A percentile compares a stretch with the other conserved stretches of the same genome.
Conservation (phyloP, 2,113 vertebrate genomes). For the Oryzias melastigma region DNA sequence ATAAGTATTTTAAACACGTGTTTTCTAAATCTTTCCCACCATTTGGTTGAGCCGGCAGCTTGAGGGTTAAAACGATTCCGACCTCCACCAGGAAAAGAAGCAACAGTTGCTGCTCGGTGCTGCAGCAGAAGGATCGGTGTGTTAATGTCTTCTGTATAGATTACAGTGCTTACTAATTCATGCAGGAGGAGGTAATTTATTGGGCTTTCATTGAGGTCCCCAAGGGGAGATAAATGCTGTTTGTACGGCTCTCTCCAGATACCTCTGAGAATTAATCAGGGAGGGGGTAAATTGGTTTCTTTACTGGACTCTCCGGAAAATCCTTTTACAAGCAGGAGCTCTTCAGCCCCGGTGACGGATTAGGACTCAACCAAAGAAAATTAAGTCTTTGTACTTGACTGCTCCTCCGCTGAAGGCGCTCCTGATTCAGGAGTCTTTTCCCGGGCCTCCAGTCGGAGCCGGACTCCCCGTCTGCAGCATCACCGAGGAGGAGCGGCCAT, state of each 20-base stretch:
- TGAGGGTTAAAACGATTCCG: no score
- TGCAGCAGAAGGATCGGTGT: slow-evolving; percentile 31
- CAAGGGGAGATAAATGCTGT: slow-evolving; percentile 60
- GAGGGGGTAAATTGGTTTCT: slow-evolving; percentile 57
- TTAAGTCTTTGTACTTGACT: no score
- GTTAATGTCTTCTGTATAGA: slow-evolving; percentile 58
- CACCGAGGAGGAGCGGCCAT: not conserved
- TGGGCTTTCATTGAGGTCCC: slow-evolving; percentile 56
- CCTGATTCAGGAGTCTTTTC: no score
- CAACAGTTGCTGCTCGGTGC: slow-evolving; percentile 32
- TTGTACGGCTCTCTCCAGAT: slow-evolving; percentile 36
- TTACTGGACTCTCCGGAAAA: slow-evolving; percentile 47
- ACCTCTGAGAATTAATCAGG: slow-evolving; percentile 60
- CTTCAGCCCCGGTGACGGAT: no score
- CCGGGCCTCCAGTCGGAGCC: no score
- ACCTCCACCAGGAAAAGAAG: slow-evolving; percentile 46
- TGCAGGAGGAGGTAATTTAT: slow-evolving; percentile 65
- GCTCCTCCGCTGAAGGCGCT: no score
- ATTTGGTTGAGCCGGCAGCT: no score
- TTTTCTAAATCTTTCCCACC: no score
- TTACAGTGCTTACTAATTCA: slow-evolving; percentile 65
- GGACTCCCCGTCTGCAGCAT: not conserved
- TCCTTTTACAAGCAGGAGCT: slow-evolving; percentile 15
- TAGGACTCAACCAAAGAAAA: no score
- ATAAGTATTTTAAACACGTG: no score